Percentiles rank a stretch among this genome's conserved stretches.
Conservation (phyloP, 2,113 vertebrate genomes). For the Pithys albifrons region DNA sequence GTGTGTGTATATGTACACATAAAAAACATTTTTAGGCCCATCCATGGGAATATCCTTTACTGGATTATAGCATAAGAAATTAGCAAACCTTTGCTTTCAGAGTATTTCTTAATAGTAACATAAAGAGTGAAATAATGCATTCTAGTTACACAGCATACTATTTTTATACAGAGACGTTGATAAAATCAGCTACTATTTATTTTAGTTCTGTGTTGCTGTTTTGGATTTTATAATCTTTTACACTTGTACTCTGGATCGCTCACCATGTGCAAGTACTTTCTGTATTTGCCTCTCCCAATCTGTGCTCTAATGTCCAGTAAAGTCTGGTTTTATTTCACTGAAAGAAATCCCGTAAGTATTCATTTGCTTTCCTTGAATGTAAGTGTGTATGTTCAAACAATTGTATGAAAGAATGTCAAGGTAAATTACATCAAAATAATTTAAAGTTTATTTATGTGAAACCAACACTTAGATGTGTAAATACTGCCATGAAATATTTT, state of each 20-base stretch:
- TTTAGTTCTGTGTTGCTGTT: background rate
- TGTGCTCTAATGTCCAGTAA: background rate
- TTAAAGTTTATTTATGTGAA: background rate
- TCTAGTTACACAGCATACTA: background rate
- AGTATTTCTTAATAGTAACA: background rate
- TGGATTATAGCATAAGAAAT: background rate
- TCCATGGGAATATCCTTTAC: background rate
- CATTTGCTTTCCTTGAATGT: accelerated
- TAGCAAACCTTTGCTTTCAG: background rate
- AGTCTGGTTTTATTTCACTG: background rate
- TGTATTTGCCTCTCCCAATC: background rate
- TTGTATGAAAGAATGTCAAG: background rate
- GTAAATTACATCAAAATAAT: background rate
- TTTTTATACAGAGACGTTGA: background rate
- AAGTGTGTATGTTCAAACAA: background rate
- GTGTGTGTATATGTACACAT: background rate
- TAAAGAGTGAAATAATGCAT: background rate
- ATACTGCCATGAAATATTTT: background rate
- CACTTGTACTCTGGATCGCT: background rate
- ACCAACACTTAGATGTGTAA: background rate
- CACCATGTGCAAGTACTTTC: background rate
- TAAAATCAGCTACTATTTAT: background rate
- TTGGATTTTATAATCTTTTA: background rate
- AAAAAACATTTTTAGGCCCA: background rate
- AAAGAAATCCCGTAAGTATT: background rate